Conservation (phyloP, 1,140 invertebrate species). For the Drosophila chauvacae region DNA sequence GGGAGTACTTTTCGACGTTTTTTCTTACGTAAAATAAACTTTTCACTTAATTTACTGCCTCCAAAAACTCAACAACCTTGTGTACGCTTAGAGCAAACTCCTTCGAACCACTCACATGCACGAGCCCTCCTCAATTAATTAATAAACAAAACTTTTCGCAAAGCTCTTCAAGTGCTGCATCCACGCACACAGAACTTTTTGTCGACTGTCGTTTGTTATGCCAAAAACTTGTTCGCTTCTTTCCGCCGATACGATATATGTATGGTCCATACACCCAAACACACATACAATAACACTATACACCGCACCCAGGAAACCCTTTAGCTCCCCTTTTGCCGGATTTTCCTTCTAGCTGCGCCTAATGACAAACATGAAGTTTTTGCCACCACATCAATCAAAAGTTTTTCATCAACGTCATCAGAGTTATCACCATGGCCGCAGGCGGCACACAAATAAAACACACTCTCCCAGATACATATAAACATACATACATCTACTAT, state of each 20-base stretch:
- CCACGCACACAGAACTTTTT: constrained; percentile 32
- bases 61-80: constrained; percentile 2
- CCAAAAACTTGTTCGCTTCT: constrained; percentile 43
- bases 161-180: constrained; percentile 36
- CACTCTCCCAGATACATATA: constrained; percentile 23
- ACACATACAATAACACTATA: not conserved
- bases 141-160: constrained; percentile 76
- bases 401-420: constrained; percentile 84
- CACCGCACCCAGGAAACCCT: constrained; percentile 30
- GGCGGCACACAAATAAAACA: constrained; percentile 57
- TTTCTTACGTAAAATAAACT: not conserved
- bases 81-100: constrained; percentile 3
- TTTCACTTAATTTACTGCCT: constrained; percentile 1
- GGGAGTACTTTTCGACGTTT: no score
- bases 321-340: constrained; percentile 3
- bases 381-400: constrained; percentile 82
- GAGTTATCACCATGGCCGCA: constrained; percentile 78
- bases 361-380: constrained; percentile 82
- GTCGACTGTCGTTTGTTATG: constrained; percentile 58
- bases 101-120: constrained; percentile 40
- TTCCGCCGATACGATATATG: constrained; percentile 3
- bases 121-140: constrained; percentile 76
- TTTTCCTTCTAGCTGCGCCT: constrained; percentile 40
- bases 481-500: not conserved
- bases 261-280: not conserved